Base-by-base conservation (phyloP, 1,140 invertebrate genomes). In the Zaprionus davidi region DNA sequence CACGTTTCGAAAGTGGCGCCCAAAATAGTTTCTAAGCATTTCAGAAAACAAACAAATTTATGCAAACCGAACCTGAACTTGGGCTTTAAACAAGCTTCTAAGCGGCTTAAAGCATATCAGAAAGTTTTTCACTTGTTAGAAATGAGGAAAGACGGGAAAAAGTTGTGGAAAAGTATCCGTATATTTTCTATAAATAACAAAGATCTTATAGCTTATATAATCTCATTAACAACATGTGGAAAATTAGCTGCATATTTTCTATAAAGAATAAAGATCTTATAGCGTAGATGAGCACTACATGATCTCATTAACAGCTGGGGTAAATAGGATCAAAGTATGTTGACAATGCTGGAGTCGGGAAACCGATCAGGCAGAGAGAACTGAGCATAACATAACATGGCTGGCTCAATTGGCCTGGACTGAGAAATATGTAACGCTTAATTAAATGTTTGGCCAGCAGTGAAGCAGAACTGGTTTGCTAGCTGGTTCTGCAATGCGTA, bases 401-500 rank as follows among this genome's bases (percentile, higher is more conserved):
- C 44, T 20, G n/a, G 13, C 56, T 41, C 36, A 46, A 55, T 56
- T 22, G 51, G 20, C 41, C 51, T n/a, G 57, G 71, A 65, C 68
- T 55, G 59, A 44, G 41, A 44, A 46, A 58, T 59, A 65, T 66
- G 74, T 60, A 76, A 65, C 62, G 62, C 69, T 53, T 76, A 76
- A 76, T 76, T 66, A 72, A 76, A 76, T 76, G 69, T 66, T 76
- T 65, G 41, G 63, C 26, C 60, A 60, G 59, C 67, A 76, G 17
- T 76, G 36, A 24, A 66, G 74, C 62, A 49, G 74, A 76, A 76
- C 74, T 49, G 69, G 74, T 76, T 76, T 64, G 46, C 31, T 22
- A 41, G 60, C 28, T 63, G 79, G 82, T 81, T 85, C 76, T 78
- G 78, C 80, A 71, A 74, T 78, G 82, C 60, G 57, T 71, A 58